Evolutionary conservation across 2,888 invertebrate genomes (phyloP).

Genomic region (Chrysotoxum bicinctum): DNA sequence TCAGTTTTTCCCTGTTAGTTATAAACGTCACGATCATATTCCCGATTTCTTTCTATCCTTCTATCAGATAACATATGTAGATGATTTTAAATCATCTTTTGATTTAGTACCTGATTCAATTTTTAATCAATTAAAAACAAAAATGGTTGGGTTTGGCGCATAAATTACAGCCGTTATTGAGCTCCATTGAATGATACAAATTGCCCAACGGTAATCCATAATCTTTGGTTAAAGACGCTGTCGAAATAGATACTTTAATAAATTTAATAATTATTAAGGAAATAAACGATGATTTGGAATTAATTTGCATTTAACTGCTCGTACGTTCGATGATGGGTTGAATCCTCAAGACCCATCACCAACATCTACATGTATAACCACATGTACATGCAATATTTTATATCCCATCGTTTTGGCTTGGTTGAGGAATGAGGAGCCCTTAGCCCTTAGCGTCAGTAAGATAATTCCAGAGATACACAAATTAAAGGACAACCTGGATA

Average conservation of each 20-base stretch:
- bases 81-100: too few species aligned
- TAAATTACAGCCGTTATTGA: background rate
- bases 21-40: too few species aligned
- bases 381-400: background rate
- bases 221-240: background rate
- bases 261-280: slow-evolving; percentile 58
- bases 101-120: too few species aligned
- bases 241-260: slow-evolving; percentile 26
- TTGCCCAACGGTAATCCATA: too few species aligned
- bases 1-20: too few species aligned
- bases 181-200: background rate
- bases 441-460: background rate
- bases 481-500: slow-evolving; percentile 49
- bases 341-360: slow-evolving; percentile 28
- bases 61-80: too few species aligned
- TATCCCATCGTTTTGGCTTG: background rate
- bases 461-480: slow-evolving; percentile 43
- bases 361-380: background rate
- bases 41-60: too few species aligned
- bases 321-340: slow-evolving; percentile 41
- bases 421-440: background rate
- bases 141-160: too few species aligned
- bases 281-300: slow-evolving; percentile 57
- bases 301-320: slow-evolving; percentile 58
- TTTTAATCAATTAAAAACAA: too few species aligned